Evolutionary conservation across 2,888 invertebrate genomes (phyloP).

Genomic region (Galerucella nymphaeae): DNA sequence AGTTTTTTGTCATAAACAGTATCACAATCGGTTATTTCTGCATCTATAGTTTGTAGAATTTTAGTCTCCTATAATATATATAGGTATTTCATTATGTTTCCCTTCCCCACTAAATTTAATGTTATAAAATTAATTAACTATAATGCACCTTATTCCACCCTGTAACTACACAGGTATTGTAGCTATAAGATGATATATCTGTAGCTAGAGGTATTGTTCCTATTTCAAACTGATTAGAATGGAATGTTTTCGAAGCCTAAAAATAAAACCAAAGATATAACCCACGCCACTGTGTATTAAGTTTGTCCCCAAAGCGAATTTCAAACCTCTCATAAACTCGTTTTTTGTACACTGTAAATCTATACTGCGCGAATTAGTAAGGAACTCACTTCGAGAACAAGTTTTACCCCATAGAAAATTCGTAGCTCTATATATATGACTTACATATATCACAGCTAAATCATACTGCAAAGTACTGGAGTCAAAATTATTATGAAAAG

Average conservation of each 20-base stretch:
- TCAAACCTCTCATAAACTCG: no score
- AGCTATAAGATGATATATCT: background rate
- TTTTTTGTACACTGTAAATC: no score
- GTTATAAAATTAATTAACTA: background rate
- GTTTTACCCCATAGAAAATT: no score
- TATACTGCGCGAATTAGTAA: no score
- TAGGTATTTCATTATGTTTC: no score
- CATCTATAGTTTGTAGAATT: background rate
- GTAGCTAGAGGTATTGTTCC: slow-evolving; percentile 20
- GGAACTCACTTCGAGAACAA: no score
- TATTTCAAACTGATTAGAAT: slow-evolving; percentile 15
- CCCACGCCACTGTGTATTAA: no score
- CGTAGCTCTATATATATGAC: background rate
- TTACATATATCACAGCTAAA: slow-evolving; percentile 40
- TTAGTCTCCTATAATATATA: slow-evolving; percentile 26
- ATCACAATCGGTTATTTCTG: slow-evolving; percentile 17
- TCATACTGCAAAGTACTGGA: slow-evolving; percentile 34
- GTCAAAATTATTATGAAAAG: slow-evolving; percentile 38
- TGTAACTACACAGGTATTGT: slow-evolving; percentile 31
- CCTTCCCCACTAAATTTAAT: background rate
- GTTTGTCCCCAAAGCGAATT: no score
- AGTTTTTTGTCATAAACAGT: slow-evolving; percentile 15
- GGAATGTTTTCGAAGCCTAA: slow-evolving; percentile 27
- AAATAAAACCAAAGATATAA: slow-evolving; percentile 3
- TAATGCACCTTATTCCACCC: slow-evolving; percentile 41